These are phyloP conservation scores for Chiridota heheva DNA, from an alignment of 35 echinoderm and acorn worm species.

Conservation along the genomic window DNA sequence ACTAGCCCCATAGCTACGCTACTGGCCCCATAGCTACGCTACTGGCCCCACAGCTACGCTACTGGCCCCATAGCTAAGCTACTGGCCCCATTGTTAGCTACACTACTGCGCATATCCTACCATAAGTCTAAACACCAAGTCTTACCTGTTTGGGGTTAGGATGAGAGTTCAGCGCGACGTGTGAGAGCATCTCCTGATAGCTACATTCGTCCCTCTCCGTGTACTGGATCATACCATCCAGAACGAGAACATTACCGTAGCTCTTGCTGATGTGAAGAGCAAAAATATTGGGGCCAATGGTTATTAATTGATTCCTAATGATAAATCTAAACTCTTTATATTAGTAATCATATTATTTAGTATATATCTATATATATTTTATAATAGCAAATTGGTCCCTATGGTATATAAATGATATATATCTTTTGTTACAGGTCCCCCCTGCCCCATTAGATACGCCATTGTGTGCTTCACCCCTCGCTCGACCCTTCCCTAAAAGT, in stretches of 20 bases:
- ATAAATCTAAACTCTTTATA: neutral
- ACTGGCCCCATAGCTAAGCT: too few species aligned
- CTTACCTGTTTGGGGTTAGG: conserved; percentile 87
- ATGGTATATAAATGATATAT: neutral
- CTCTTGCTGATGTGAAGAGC: conserved; percentile 45
- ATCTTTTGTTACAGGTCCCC: neutral
- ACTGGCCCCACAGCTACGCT: too few species aligned
- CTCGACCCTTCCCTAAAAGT: too few species aligned
- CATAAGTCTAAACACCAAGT: too few species aligned
- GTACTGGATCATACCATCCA: conserved; percentile 84
- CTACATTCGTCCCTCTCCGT: conserved; percentile 89
- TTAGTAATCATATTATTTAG: neutral
- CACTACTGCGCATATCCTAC: too few species aligned
- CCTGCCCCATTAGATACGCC: neutral
- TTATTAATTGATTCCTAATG: neutral
- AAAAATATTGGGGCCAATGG: neutral
- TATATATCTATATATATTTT: neutral
- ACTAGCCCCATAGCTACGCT: too few species aligned
- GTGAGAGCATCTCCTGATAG: conserved; percentile 87
- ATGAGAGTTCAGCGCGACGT: conserved; percentile 82
- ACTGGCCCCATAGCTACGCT: too few species aligned
- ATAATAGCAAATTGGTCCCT: neutral
- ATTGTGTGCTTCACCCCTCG: too few species aligned
- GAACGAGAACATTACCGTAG: conserved; percentile 78
- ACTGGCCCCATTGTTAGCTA: too few species aligned